phyloP scores from a whole-genome alignment of 2,888 invertebrate genomes.

The Glomeris marginata region DNA sequence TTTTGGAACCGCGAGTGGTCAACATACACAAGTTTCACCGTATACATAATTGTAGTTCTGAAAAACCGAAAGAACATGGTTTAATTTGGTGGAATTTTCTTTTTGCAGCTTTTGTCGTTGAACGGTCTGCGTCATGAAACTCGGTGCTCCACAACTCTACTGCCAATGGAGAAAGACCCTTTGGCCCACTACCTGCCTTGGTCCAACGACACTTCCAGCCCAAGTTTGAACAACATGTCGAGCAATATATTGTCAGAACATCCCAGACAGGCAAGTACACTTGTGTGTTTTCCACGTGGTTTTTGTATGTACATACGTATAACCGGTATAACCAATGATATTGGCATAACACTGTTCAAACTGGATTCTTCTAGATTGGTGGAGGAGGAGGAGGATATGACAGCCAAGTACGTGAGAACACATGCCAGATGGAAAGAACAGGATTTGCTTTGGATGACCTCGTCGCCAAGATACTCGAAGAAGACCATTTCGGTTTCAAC shows the following conservation, averaged over 20 bases:
- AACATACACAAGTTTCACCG: too few species aligned
- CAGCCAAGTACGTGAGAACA: constrained; percentile 1
- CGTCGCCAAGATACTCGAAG: constrained; percentile 16
- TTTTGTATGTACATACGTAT: too few species aligned
- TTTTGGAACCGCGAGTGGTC: too few species aligned
- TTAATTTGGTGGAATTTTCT: too few species aligned
- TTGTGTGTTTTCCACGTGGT: too few species aligned
- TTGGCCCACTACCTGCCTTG: constrained; percentile 13
- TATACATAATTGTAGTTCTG: too few species aligned
- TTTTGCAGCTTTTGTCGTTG: constrained; percentile 3
- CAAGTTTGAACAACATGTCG: background rate
- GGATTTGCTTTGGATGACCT: constrained; percentile 15
- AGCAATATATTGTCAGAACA: background rate
- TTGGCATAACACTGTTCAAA: background rate
- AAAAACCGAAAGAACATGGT: too few species aligned
- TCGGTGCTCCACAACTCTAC: background rate
- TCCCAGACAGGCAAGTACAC: background rate
- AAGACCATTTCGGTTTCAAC: constrained; percentile 14
- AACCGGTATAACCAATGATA: too few species aligned
- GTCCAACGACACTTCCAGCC: constrained; percentile 14
- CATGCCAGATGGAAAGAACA: constrained; percentile 3
- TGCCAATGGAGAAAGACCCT: constrained; percentile 14
- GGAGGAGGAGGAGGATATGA: constrained; percentile 5
- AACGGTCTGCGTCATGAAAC: constrained; percentile 12
- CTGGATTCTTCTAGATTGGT: constrained; percentile 1